Conservation (phyloP, 2,888 invertebrate genomes). For the Athalia cordata region DNA sequence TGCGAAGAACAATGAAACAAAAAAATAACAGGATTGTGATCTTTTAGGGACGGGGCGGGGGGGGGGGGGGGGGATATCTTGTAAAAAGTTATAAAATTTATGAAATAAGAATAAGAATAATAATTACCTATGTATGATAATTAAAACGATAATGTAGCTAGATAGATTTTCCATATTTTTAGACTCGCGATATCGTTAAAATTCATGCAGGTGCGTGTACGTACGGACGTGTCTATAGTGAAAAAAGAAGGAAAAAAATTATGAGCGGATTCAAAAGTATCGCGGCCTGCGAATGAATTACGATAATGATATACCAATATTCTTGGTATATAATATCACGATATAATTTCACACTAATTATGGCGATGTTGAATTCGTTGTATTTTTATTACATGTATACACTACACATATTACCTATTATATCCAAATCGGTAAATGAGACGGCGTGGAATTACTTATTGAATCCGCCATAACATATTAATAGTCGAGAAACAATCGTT, state of each 20-base stretch:
- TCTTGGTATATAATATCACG: too few relatives aligned
- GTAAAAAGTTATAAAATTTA: conserved; percentile 34
- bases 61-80: neutral
- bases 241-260: neutral
- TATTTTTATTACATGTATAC: too few relatives aligned
- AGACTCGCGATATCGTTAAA: conserved; percentile 48
- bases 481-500: too few relatives aligned
- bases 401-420: too few relatives aligned
- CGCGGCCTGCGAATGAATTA: neutral
- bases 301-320: neutral
- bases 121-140: neutral
- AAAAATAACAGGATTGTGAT: conserved; percentile 29
- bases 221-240: conserved; percentile 4
- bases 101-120: conserved; percentile 2
- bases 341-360: too few relatives aligned
- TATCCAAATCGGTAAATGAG: too few relatives aligned
- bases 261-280: conserved; percentile 12
- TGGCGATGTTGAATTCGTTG: too few relatives aligned
- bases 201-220: conserved; percentile 17
- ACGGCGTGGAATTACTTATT: too few relatives aligned
- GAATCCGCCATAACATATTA: too few relatives aligned
- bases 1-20: neutral
- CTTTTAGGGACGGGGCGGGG: neutral
- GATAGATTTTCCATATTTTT: conserved; percentile 53
- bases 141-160: conserved; percentile 20